These are phyloP conservation scores for Fukomys damarensis DNA, from an alignment of 2,113 vertebrate genomes.

Conservation along the genomic window DNA sequence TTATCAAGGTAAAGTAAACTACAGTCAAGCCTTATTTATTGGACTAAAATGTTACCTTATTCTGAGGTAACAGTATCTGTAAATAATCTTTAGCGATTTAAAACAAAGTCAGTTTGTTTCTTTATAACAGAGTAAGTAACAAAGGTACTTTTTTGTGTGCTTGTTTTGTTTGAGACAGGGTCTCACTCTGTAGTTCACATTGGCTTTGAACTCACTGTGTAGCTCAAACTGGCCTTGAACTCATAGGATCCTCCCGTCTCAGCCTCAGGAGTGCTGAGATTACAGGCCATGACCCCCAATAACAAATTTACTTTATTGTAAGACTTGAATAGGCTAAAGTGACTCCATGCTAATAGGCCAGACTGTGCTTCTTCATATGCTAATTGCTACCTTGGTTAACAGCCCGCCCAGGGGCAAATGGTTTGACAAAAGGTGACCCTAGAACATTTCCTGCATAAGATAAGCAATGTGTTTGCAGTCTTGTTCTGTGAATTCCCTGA, in stretches of 20 bases:
- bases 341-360: no score
- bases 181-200: neutral
- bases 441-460: no score
- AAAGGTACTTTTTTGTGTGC: neutral
- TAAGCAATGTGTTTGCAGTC: no score
- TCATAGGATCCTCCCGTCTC: neutral
- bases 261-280: neutral
- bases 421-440: no score
- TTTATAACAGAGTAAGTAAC: neutral
- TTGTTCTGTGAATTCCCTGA: no score
- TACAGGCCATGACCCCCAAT: neutral
- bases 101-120: neutral
- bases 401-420: no score
- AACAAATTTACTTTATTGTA: neutral
- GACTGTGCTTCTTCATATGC: no score
- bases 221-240: neutral
- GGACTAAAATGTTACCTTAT: neutral
- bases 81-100: neutral
- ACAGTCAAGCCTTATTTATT: neutral
- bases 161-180: neutral
- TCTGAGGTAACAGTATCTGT: neutral
- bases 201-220: neutral
- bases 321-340: no score
- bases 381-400: no score
- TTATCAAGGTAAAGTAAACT: neutral